phyloP scores from a whole-genome alignment of 2,888 invertebrate species.

The Athripsodes cinereus region DNA sequence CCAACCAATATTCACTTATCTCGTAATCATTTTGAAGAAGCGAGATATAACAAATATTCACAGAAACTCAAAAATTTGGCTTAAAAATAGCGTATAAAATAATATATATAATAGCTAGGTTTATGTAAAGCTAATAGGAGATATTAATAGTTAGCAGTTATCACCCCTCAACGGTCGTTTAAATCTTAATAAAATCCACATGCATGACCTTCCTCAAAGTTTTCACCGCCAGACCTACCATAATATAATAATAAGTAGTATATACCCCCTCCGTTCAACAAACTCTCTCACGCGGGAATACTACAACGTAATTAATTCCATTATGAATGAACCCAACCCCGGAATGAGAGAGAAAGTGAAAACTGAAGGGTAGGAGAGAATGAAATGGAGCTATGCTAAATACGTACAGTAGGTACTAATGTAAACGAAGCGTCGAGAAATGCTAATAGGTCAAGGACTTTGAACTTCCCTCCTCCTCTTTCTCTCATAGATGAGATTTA shows the following conservation, averaged over 20 bases:
- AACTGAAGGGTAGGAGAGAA: conserved; percentile 11
- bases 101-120: no score
- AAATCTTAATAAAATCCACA: conserved; percentile 14
- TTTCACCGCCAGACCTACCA: background rate
- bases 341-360: conserved; percentile 5
- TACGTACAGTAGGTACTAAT: background rate
- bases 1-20: no score
- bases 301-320: conserved; percentile 27
- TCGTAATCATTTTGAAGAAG: no score
- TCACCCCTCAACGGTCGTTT: conserved; percentile 5
- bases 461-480: conserved; percentile 12
- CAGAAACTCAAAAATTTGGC: no score
- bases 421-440: background rate
- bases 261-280: background rate
- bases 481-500: conserved; percentile 22
- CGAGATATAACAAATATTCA: no score
- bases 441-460: conserved; percentile 22
- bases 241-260: background rate
- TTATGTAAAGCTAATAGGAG: no score
- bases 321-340: conserved; percentile 24
- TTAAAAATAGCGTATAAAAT: no score
- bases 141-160: conserved; percentile 1
- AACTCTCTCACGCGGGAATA: conserved; percentile 13
- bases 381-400: background rate
- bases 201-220: conserved; percentile 22